A percentile compares a stretch with the other conserved stretches of the same genome.
Conservation (phyloP, 1,140 invertebrate genomes). For the Pentalonia nigronervosa region DNA sequence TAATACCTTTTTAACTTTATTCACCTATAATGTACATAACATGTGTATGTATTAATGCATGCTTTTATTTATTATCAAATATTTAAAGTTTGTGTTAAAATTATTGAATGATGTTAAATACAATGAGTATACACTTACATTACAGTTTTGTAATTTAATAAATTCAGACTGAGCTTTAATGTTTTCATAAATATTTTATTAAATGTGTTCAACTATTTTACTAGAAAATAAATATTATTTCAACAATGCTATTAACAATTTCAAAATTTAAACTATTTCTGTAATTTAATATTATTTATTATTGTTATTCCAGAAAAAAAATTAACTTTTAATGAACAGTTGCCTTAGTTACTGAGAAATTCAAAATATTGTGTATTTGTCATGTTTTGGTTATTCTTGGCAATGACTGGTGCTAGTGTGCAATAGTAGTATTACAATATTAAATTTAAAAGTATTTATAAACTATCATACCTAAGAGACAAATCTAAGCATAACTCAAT, state of each 20-base stretch:
- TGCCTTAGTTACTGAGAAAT: not conserved
- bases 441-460: not conserved
- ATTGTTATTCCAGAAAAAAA: not conserved
- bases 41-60: not conserved
- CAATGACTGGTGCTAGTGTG: not conserved
- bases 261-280: not conserved
- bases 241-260: not conserved
- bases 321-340: not conserved
- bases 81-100: not conserved
- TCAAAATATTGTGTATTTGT: not conserved
- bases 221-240: not conserved
- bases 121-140: not conserved
- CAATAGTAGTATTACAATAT: not conserved
- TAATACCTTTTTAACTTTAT: not conserved
- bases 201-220: not conserved
- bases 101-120: not conserved
- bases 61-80: conserved; percentile 6
- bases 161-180: not conserved
- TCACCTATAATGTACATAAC: not conserved
- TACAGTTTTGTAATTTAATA: not conserved
- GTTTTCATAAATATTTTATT: not conserved
- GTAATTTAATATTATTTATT: not conserved
- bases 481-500: not conserved
- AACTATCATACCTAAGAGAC: not conserved
- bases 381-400: not conserved